A percentile compares a stretch with the other conserved stretches of the same genome.
Conservation (phyloP, 64 coral and sea anemone species). For the Pocillopora damicornis region DNA sequence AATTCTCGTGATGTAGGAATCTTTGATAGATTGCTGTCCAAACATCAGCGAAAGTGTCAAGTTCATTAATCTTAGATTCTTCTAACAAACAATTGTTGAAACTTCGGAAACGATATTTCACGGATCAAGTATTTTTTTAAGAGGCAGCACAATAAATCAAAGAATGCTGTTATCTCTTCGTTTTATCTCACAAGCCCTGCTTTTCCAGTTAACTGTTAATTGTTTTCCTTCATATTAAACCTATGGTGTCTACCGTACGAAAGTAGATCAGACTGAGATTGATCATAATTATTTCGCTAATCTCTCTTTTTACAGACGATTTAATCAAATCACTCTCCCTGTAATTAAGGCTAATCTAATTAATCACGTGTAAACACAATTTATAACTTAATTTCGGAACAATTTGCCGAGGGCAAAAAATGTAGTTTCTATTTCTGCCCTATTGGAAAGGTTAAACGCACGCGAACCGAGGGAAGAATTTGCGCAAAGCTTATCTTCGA, state of each 20-base stretch:
- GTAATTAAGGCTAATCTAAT: constrained; percentile 35
- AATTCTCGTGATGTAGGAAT: background rate
- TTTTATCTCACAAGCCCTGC: background rate
- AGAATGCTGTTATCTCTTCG: background rate
- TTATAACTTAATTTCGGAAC: constrained; percentile 17
- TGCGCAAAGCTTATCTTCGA: background rate
- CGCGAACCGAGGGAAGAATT: background rate
- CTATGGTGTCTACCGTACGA: background rate
- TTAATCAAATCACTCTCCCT: constrained; percentile 28
- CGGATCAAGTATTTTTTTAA: background rate
- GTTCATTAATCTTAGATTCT: background rate
- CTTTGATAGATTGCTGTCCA: background rate
- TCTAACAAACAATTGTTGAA: constrained; percentile 5
- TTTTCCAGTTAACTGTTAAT: background rate
- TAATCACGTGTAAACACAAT: constrained; percentile 24
- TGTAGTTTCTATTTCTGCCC: background rate
- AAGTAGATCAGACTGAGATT: background rate
- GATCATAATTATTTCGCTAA: constrained; percentile 4
- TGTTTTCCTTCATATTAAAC: background rate
- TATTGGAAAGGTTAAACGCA: background rate
- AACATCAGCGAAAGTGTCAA: background rate
- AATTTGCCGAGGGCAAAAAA: background rate
- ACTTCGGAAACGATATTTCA: constrained; percentile 24
- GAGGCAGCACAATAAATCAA: constrained; percentile 1
- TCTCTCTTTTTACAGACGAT: background rate